These are phyloP conservation scores for Caenorhabditis angaria DNA, from an alignment of 2,888 invertebrate genomes.

Conservation along the genomic window DNA sequence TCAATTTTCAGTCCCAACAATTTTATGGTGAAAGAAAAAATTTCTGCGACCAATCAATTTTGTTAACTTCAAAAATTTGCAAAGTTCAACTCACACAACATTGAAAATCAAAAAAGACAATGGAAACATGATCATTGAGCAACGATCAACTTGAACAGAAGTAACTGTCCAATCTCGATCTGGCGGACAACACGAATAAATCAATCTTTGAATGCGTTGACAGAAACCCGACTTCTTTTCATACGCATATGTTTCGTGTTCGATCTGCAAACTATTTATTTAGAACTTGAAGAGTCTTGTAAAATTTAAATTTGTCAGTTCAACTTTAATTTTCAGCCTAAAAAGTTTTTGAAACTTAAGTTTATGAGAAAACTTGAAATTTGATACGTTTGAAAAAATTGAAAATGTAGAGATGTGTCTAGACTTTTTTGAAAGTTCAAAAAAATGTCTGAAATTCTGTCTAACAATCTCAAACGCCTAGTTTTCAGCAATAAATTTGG, in stretches of 20 bases:
- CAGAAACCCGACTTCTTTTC: conserved; percentile 48
- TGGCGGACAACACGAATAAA: conserved; percentile 53
- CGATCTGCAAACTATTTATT: conserved; percentile 19
- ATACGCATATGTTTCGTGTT: conserved; percentile 42
- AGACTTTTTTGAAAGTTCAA: too few relatives aligned
- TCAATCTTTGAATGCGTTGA: conserved; percentile 37
- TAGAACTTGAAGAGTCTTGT: conserved; percentile 2
- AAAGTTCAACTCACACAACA: conserved; percentile 57
- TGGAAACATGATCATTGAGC: conserved; percentile 71
- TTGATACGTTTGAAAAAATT: too few relatives aligned
- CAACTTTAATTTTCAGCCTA: too few relatives aligned
- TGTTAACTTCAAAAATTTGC: too few relatives aligned
- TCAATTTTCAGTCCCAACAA: too few relatives aligned
- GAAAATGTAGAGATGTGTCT: too few relatives aligned
- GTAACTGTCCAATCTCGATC: conserved; percentile 71
- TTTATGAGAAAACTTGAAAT: too few relatives aligned
- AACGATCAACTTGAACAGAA: conserved; percentile 70
- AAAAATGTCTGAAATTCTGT: too few relatives aligned
- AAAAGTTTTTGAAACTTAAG: too few relatives aligned
- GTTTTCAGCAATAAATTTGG: too few relatives aligned
- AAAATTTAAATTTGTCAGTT: not conserved
- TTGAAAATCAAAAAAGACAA: conserved; percentile 71
- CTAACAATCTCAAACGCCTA: too few relatives aligned
- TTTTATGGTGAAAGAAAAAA: conserved; percentile 10
- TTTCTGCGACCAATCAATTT: too few relatives aligned